Evolutionary conservation across 2,797 vertebrate species (phyloP).

Genomic region (Erethizon dorsatum): DNA sequence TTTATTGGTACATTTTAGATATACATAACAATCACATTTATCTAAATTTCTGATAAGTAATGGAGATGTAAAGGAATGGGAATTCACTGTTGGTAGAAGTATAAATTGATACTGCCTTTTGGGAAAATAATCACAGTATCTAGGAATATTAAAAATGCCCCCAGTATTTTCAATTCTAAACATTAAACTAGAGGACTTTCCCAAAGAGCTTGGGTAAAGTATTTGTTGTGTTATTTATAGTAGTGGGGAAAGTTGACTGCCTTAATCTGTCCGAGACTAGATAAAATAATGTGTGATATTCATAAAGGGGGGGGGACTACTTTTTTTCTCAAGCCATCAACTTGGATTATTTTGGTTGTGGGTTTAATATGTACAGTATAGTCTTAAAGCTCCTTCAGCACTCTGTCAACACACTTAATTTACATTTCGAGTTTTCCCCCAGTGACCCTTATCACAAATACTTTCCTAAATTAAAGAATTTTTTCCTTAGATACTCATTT

Average conservation of each 20-base stretch:
- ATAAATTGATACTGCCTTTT: constrained; percentile 18
- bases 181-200: constrained; percentile 38
- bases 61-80: neutral
- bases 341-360: constrained; percentile 42
- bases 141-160: constrained; percentile 20
- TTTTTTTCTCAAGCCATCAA: constrained; percentile 9
- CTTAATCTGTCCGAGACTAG: constrained; percentile 43
- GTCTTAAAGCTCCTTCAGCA: neutral
- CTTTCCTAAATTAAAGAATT: constrained; percentile 19
- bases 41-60: neutral
- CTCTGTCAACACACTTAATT: neutral
- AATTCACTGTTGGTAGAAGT: constrained; percentile 5
- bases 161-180: constrained; percentile 32
- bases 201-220: neutral
- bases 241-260: constrained; percentile 18
- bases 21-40: too few species aligned
- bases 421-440: neutral
- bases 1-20: too few species aligned
- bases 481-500: neutral
- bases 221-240: constrained; percentile 43
- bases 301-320: neutral
- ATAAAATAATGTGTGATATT: constrained; percentile 38
- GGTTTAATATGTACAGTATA: neutral
- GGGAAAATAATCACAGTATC: neutral
- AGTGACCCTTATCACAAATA: constrained; percentile 39